A percentile compares a stretch with the other conserved stretches of the same genome.
Evolutionary conservation across 2,888 invertebrate species (phyloP).

Genomic region (Rhorus exstirpatorius): DNA sequence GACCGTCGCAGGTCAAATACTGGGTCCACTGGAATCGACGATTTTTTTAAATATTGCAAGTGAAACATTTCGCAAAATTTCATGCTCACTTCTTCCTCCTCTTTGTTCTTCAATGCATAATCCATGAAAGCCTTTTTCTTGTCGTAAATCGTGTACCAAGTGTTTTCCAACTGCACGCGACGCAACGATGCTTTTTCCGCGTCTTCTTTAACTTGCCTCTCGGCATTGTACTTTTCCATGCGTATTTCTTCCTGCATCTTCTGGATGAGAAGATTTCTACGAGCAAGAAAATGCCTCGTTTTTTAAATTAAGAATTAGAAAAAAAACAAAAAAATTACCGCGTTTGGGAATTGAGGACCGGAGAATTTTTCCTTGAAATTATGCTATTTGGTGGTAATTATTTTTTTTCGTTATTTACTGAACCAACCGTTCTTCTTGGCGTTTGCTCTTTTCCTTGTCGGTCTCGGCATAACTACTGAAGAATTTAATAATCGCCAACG

Average conservation of each 20-base stretch:
- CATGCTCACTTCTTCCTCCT: constrained; percentile 79
- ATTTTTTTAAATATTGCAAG: constrained; percentile 12
- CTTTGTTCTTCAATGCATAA: constrained; percentile 70
- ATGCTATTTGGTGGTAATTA: not conserved
- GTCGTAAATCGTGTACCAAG: constrained; percentile 71
- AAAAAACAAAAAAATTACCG: constrained; percentile 11
- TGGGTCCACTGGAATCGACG: constrained; percentile 87
- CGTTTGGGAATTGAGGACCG: not conserved
- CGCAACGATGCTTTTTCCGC: constrained; percentile 76
- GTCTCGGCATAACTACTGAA: constrained; percentile 77
- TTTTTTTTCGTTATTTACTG: constrained; percentile 19
- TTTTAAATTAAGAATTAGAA: not conserved
- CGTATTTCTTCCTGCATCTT: constrained; percentile 81
- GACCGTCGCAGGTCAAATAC: constrained; percentile 88
- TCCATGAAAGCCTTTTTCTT: constrained; percentile 75
- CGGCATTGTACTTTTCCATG: constrained; percentile 75
- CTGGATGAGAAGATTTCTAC: constrained; percentile 78
- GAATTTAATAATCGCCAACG: constrained; percentile 76
- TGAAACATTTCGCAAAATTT: not conserved
- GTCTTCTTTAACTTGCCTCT: constrained; percentile 73
- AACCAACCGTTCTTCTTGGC: constrained; percentile 76
- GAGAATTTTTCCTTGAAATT: not conserved
- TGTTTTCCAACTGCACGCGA: constrained; percentile 78
- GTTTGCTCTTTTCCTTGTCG: constrained; percentile 74
- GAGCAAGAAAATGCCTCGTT: not conserved